These are phyloP conservation scores for Pavo muticus DNA, from an alignment of 2,113 vertebrate genomes.

Conservation along the genomic window DNA sequence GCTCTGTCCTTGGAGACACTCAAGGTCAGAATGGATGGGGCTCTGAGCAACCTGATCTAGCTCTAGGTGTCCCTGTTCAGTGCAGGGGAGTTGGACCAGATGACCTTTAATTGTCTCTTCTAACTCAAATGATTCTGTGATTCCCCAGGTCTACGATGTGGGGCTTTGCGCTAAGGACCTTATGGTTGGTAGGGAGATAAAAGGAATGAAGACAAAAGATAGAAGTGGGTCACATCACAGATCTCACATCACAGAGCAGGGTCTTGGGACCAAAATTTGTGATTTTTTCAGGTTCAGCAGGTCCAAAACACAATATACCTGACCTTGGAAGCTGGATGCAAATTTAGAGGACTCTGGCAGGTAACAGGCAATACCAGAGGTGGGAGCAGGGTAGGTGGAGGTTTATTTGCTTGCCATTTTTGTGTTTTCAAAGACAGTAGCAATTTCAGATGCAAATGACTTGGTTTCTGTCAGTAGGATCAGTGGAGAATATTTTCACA, in stretches of 20 bases:
- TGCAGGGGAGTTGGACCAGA: no score
- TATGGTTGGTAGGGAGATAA: background rate
- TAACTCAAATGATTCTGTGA: background rate
- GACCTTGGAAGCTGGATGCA: background rate
- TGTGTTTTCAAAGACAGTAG: constrained; percentile 20
- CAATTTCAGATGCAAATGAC: background rate
- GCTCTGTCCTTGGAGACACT: background rate
- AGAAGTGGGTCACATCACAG: background rate
- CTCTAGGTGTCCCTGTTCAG: no score
- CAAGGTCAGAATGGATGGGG: background rate
- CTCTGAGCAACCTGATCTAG: background rate
- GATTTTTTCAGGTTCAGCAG: background rate
- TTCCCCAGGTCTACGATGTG: background rate
- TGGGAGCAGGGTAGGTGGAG: background rate
- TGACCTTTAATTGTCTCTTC: no score
- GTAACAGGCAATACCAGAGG: background rate
- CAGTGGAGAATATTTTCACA: constrained; percentile 35
- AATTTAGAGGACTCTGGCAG: background rate
- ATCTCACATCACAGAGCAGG: background rate
- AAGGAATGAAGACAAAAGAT: background rate
- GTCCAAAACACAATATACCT: background rate
- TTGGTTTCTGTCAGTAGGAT: background rate
- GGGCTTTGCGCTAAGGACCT: background rate
- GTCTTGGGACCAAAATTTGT: background rate
- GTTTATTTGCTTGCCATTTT: constrained; percentile 10